Conservation (phyloP, 2,888 invertebrate species). For the Ormyrus rosae region DNA sequence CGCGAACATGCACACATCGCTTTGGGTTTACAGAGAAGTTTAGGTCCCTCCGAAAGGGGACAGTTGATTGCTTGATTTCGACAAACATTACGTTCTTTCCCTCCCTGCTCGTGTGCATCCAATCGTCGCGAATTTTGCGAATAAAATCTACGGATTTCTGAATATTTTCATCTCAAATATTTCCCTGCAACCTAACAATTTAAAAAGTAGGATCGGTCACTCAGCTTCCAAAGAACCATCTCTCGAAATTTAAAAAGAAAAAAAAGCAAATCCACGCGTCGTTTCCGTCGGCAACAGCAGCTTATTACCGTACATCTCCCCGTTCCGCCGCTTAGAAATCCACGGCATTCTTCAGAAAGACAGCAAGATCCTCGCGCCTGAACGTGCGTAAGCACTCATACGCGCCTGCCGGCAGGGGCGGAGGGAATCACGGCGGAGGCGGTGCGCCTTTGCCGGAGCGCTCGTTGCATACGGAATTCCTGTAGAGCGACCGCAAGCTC, state of each 20-base stretch:
- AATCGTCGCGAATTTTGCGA: background rate
- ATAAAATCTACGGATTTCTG: constrained; percentile 2
- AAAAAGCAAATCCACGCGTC: no score
- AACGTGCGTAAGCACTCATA: constrained; percentile 1
- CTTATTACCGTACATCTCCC: no score
- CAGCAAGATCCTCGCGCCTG: no score
- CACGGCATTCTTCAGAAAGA: no score
- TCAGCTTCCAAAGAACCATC: no score
- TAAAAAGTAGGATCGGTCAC: no score
- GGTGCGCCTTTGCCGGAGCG: background rate
- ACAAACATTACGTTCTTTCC: constrained; percentile 64
- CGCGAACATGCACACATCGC: background rate
- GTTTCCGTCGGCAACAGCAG: no score
- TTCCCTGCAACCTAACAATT: no score
- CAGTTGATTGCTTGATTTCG: constrained; percentile 71
- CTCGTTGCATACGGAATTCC: constrained; percentile 67
- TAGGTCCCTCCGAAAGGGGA: constrained; percentile 12
- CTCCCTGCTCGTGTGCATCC: background rate
- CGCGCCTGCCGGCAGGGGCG: background rate
- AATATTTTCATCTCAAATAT: background rate
- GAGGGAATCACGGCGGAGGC: background rate
- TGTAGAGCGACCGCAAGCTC: constrained; percentile 56
- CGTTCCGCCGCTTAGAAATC: no score
- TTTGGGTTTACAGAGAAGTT: background rate
- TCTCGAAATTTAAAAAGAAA: no score